A percentile compares a stretch with the other conserved stretches of the same genome.
phyloP scores from a whole-genome alignment of 1,140 invertebrate genomes.

The Elysia chlorotica region DNA sequence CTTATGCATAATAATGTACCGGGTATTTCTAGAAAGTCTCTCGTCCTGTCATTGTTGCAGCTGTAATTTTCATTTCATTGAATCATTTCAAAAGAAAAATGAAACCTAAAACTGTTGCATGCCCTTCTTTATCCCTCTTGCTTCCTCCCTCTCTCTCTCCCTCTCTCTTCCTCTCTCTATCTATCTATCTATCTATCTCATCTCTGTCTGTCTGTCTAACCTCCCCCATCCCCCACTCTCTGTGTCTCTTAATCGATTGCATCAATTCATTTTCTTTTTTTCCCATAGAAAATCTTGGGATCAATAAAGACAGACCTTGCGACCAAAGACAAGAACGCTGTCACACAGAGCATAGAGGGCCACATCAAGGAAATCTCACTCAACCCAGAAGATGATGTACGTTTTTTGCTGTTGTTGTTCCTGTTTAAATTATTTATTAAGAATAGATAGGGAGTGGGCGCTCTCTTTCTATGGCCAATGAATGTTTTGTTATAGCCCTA shows the following conservation, averaged over 20 bases:
- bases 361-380: constrained; percentile 15
- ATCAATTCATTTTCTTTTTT: no score
- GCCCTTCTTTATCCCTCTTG: neutral
- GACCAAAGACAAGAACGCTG: constrained; percentile 8
- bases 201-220: neutral
- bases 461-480: no score
- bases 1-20: no score
- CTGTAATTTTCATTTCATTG: neutral
- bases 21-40: no score
- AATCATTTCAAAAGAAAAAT: neutral
- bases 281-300: constrained; percentile 13
- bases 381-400: constrained; percentile 14
- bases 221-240: neutral
- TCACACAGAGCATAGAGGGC: constrained; percentile 10
- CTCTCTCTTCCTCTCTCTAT: neutral
- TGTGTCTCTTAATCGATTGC: no score
- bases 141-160: neutral
- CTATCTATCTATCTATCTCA: neutral
- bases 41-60: no score
- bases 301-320: constrained; percentile 8
- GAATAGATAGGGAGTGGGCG: no score
- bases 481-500: no score
- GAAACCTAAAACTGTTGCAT: neutral
- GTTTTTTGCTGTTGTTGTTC: no score
- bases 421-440: no score